phyloP scores from a whole-genome alignment of 1,140 invertebrate species.

The Drosophila bifasciata region DNA sequence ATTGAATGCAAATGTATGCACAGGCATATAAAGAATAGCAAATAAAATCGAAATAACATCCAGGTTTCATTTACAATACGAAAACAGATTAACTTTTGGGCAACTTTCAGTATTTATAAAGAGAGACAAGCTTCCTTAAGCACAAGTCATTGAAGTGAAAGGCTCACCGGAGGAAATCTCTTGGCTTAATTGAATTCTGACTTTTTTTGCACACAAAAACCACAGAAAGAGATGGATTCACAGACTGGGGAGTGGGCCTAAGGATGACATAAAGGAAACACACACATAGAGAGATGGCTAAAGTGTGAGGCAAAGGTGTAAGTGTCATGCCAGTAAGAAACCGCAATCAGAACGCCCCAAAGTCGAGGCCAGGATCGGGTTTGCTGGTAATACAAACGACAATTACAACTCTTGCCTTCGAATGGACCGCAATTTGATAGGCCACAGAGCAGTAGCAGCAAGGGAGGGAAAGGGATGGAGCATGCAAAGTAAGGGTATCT shows the following conservation, averaged over 20 bases:
- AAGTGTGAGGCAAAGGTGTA: background rate
- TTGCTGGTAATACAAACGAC: constrained; percentile 75
- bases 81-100: constrained; percentile 24
- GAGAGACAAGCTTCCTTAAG: constrained; percentile 2
- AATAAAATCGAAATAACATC: constrained; percentile 26
- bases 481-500: no score
- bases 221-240: constrained; percentile 6
- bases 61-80: constrained; percentile 32
- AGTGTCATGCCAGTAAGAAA: constrained; percentile 36
- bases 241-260: no score
- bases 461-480: background rate
- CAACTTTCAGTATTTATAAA: constrained; percentile 39
- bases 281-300: background rate
- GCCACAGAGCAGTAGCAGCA: constrained; percentile 27
- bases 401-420: constrained; percentile 75
- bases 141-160: constrained; percentile 9
- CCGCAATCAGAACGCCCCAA: constrained; percentile 61
- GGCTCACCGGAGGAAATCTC: constrained; percentile 13
- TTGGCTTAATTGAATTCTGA: constrained; percentile 34
- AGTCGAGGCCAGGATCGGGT: background rate
- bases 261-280: background rate
- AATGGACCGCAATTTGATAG: constrained; percentile 64
- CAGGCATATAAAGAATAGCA: constrained; percentile 18
- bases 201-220: constrained; percentile 25
- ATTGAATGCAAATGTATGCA: constrained; percentile 67